Evolutionary conservation across 1,140 invertebrate genomes (phyloP).

Genomic region (Acarapis woodi): DNA sequence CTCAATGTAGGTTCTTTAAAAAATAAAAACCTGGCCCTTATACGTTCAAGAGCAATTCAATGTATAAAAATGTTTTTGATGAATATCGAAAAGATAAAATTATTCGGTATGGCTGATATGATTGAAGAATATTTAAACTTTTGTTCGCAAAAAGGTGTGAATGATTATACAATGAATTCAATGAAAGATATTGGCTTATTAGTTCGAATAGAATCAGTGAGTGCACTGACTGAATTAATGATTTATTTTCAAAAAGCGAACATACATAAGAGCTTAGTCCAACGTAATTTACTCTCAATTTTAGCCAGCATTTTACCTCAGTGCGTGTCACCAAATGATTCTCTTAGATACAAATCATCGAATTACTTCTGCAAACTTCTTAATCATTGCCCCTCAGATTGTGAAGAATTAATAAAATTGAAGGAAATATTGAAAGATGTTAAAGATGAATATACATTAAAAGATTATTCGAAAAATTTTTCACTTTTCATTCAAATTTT

Average conservation of each 20-base stretch:
- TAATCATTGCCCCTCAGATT: neutral
- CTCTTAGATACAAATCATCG: neutral
- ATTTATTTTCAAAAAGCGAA: neutral
- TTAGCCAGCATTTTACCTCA: neutral
- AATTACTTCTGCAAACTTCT: neutral
- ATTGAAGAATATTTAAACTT: neutral
- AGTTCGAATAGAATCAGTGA: neutral
- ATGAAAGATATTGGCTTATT: conserved; percentile 1
- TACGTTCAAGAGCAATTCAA: neutral
- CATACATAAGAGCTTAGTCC: neutral
- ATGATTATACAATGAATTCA: conserved; percentile 2
- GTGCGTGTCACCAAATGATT: neutral
- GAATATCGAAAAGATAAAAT: neutral
- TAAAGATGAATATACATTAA: neutral
- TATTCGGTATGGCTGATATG: neutral
- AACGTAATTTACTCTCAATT: neutral
- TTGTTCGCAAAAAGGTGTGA: neutral
- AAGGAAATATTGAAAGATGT: neutral
- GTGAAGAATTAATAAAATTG: neutral
- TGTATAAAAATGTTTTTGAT: neutral
- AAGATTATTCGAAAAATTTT: conserved; percentile 2
- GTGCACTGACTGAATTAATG: neutral
- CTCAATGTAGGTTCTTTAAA: neutral
- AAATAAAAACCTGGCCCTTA: neutral
- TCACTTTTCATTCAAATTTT: neutral